Evolutionary conservation across 2,113 vertebrate species (phyloP).

Genomic region (Alethe castanea): DNA sequence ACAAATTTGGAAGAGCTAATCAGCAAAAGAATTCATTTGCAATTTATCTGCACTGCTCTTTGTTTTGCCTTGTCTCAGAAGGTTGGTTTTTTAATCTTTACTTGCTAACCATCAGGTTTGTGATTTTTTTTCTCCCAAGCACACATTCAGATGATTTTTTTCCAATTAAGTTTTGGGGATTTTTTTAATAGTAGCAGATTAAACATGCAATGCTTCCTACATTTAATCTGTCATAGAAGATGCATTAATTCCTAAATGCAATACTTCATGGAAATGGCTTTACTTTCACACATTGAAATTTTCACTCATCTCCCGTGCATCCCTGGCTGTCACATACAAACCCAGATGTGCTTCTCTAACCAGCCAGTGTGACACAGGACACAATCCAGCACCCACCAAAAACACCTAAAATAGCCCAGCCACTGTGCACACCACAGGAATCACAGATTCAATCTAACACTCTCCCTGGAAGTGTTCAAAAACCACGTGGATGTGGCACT

Average conservation of each 20-base stretch:
- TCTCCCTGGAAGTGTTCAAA: not conserved
- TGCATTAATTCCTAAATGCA: not conserved
- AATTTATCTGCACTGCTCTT: not conserved
- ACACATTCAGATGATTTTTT: not conserved
- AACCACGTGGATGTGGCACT: accelerated
- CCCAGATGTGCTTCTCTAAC: not conserved
- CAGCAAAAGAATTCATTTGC: not conserved
- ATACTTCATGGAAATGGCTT: not conserved
- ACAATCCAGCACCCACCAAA: not conserved
- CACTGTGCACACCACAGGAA: not conserved
- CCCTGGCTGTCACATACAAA: not conserved
- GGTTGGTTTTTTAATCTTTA: not conserved
- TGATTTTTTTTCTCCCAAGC: not conserved
- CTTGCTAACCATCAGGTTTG: not conserved
- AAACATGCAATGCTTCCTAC: not conserved
- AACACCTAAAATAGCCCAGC: not conserved
- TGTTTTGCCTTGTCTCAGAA: not conserved
- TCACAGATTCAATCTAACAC: not conserved
- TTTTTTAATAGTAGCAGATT: not conserved
- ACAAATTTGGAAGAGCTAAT: conserved; percentile 8
- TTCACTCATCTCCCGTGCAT: accelerated
- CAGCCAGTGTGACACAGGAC: not conserved
- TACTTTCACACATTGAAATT: not conserved
- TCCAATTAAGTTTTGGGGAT: not conserved
- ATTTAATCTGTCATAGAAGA: not conserved